These are phyloP conservation scores for chimpanzee (Pan troglodytes) DNA, from an alignment of 2,113 vertebrate genomes.

Conservation along the genomic window NHGRI_mPanTro3-v2.1_pri NC_072404.2:91203001-91203500, in stretches of 20 bases:
- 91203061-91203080: neutral
- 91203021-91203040: neutral
- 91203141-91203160: neutral
- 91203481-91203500: neutral
- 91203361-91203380: neutral
- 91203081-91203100: neutral
- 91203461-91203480: neutral
- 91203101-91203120: neutral
- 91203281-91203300: neutral
- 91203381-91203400: too few relatives aligned
- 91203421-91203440: neutral
- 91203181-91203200: neutral
- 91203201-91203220: neutral
- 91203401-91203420: neutral
- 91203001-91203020: neutral
- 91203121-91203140: neutral
- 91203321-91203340: neutral
- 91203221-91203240: neutral
- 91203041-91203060: neutral
- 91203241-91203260: neutral
- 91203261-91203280: neutral
- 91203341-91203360: neutral
- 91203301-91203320: neutral
- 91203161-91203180: neutral
- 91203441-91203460: neutral